These are phyloP conservation scores for Apostichopus japonicus DNA, from an alignment of 35 echinoderm and acorn worm species.

Conservation along the genomic window DNA sequence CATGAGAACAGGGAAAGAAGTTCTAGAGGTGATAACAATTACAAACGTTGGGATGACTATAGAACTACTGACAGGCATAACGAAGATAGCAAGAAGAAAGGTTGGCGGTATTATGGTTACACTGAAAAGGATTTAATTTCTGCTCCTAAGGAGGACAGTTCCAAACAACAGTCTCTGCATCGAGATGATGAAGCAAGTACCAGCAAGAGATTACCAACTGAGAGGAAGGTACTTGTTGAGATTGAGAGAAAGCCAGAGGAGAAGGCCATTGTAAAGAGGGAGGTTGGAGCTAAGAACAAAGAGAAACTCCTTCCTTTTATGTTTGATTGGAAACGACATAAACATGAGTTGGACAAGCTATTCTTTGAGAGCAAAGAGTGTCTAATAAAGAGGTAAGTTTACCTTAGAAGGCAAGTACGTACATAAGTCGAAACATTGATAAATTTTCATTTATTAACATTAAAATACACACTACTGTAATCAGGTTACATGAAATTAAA, in stretches of 20 bases:
- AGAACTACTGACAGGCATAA: background rate
- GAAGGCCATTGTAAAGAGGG: background rate
- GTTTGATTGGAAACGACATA: constrained; percentile 77
- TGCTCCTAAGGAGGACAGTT: background rate
- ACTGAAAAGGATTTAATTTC: constrained; percentile 58
- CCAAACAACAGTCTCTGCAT: background rate
- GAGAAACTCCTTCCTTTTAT: constrained; percentile 36
- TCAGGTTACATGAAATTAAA: no score
- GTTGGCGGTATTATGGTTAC: constrained; percentile 53
- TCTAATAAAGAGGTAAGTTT: constrained; percentile 66
- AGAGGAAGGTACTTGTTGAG: background rate
- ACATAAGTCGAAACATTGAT: background rate
- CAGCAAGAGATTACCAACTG: background rate
- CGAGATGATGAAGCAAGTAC: background rate
- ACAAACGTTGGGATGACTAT: background rate
- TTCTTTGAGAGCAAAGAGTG: constrained; percentile 72
- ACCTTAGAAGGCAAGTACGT: background rate
- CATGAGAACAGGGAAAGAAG: background rate
- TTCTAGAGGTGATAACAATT: background rate
- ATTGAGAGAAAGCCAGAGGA: background rate
- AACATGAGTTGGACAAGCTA: constrained; percentile 62
- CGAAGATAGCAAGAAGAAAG: constrained; percentile 8
- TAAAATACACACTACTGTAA: no score
- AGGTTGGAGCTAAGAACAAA: background rate
- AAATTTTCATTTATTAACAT: background rate